A percentile compares a stretch with the other conserved stretches of the same genome.
phyloP scores from a whole-genome alignment of 92 coral and sea anemone genomes.

The Anthopleura xanthogrammica region DNA sequence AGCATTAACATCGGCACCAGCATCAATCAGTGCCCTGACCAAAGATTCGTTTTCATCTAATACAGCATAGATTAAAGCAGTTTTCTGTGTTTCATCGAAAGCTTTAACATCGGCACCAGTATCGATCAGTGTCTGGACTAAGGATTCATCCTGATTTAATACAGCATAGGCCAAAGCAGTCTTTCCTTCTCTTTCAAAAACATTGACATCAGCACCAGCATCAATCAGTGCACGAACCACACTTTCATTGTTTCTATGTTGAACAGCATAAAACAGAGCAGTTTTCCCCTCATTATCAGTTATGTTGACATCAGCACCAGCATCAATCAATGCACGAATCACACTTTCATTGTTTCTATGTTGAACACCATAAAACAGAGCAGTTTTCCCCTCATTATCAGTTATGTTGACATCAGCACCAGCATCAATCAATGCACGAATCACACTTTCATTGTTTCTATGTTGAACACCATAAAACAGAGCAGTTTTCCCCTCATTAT shows the following conservation, averaged over 20 bases:
- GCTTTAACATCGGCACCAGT: neutral
- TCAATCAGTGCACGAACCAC: neutral
- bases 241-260: no score
- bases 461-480: no score
- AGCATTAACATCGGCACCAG: neutral
- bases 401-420: no score
- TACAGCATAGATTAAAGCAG: slow-evolving; percentile 15
- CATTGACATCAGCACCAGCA: neutral
- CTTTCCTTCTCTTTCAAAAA: neutral
- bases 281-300: no score
- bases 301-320: no score
- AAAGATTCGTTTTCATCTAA: neutral
- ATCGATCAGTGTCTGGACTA: neutral
- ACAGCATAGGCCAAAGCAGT: neutral
- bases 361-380: no score
- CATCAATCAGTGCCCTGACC: neutral
- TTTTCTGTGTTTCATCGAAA: neutral
- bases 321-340: no score
- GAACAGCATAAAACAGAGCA: no score
- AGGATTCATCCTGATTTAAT: neutral
- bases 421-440: no score
- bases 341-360: neutral
- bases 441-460: no score
- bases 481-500: no score
- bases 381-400: no score